Base-by-base conservation (phyloP, 2,888 invertebrate species). In the Ariolimax columbianus region DNA sequence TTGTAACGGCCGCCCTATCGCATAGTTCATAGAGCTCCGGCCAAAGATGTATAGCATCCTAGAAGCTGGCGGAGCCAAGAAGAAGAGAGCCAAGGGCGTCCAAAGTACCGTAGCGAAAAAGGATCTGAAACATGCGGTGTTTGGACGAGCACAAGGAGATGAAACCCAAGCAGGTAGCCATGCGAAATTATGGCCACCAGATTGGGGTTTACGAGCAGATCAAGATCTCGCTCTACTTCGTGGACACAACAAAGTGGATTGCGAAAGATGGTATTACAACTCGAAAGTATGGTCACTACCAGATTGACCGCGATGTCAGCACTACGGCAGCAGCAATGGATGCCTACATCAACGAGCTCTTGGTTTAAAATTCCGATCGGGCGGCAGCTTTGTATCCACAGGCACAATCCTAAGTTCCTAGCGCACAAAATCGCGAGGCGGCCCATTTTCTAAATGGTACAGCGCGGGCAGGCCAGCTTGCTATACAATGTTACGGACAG, bases 191-290 rank as follows among this genome's bases (percentile, higher is more conserved):
- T 2, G 66, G 30, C 3, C n/a, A 66, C 33, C 38, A 70, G 33
- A 30, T 70, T 6, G 70, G 70, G 23, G 70, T 70, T 1, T 70
- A 38, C 19, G 38, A 70, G 38, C 36, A 36, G 38, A 17, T 19
- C 1, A 70, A 70, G 26, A 19, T 23, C 14, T 38, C 70, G 1
- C 38, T 70, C 38, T 19, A 7, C 66, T 38, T 38, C 7, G 2
- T 70, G 70, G 70, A 38, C 36, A 70, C 70, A 23, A 70, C 7
- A 63, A 70, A 70, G 23, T 70, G 70, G 70, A 38, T 70, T 3
- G 3, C 38, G 11, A 1, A 19, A 11, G 38, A 70, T 70, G 70
- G 70, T 17, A 38, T 70, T 6, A 70, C 38, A 2, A 70, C 70
- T 14, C 36, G 36, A 9, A 38, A 17, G 6, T 70, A 70, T 38